These are phyloP conservation scores for Siphamia tubifer DNA, from an alignment of 2,113 vertebrate species.

Conservation along the genomic window DNA sequence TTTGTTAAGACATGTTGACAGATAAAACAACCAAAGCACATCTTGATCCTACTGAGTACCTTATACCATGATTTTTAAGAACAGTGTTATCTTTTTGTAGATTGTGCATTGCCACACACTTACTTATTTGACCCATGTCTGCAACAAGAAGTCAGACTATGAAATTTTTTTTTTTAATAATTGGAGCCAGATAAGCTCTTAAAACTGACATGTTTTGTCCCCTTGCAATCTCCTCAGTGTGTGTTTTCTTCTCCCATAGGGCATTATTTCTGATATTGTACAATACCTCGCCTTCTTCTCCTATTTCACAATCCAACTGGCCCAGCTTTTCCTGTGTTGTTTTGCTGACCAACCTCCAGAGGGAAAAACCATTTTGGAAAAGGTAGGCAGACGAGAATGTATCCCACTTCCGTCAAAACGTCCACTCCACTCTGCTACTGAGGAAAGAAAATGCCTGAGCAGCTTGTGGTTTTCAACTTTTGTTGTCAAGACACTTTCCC, in stretches of 20 bases:
- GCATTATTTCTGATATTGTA: slow-evolving; percentile 79
- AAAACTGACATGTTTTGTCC: background rate
- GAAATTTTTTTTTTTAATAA: slow-evolving; percentile 3
- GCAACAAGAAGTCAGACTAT: slow-evolving; percentile 2
- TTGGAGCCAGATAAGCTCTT: background rate
- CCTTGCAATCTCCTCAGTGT: background rate
- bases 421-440: background rate
- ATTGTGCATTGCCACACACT: background rate
- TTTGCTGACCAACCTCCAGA: slow-evolving; percentile 85
- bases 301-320: slow-evolving; percentile 82
- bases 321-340: slow-evolving; percentile 86
- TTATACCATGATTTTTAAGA: background rate
- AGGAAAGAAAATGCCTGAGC: slow-evolving; percentile 35
- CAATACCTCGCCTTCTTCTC: slow-evolving; percentile 84
- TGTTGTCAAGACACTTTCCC: slow-evolving; percentile 55
- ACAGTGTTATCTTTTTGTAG: slow-evolving; percentile 5
- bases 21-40: slow-evolving; percentile 14
- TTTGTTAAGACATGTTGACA: slow-evolving; percentile 30
- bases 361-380: slow-evolving; percentile 66
- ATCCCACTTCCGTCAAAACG: slow-evolving; percentile 37
- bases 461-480: slow-evolving; percentile 63
- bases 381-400: slow-evolving; percentile 76
- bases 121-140: slow-evolving; percentile 7
- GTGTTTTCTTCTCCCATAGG: slow-evolving; percentile 71
- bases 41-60: background rate